Conservation (phyloP, 2,888 invertebrate genomes). For the Laspeyria flexula region DNA sequence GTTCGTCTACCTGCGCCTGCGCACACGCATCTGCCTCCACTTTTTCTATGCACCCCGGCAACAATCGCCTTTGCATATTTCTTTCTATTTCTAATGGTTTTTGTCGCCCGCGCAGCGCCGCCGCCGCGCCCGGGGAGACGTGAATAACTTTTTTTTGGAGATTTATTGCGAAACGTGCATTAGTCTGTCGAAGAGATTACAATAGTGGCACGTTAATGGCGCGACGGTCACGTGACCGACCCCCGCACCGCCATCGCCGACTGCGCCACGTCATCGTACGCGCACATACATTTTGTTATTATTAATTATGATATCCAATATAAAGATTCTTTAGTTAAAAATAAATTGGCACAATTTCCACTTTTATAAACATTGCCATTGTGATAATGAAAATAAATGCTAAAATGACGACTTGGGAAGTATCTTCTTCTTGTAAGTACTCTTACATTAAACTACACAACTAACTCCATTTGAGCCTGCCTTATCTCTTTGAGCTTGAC, state of each 20-base stretch:
- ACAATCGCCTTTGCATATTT: slow-evolving; percentile 67
- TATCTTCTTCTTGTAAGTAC: no score
- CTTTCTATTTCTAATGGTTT: slow-evolving; percentile 60
- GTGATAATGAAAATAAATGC: no score
- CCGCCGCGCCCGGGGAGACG: slow-evolving; percentile 45
- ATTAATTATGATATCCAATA: no score
- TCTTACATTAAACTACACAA: no score
- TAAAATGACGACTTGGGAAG: no score
- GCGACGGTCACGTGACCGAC: not conserved
- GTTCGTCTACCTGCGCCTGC: slow-evolving; percentile 69
- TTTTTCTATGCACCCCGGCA: slow-evolving; percentile 52
- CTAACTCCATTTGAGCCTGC: no score
- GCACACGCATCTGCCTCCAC: slow-evolving; percentile 55
- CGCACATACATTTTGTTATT: no score
- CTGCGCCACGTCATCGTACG: not conserved
- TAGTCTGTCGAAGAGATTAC: slow-evolving; percentile 24
- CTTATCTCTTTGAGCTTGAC: no score
- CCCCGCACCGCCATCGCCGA: not conserved
- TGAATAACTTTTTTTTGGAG: slow-evolving; percentile 62
- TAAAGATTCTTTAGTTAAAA: no score
- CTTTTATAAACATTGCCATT: no score
- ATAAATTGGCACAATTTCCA: no score
- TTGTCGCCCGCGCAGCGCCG: no score
- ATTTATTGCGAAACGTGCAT: slow-evolving; percentile 62
- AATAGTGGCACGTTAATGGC: slow-evolving; percentile 32